phyloP scores from a whole-genome alignment of 2,113 vertebrate genomes.

The Cervus canadensis region DNA sequence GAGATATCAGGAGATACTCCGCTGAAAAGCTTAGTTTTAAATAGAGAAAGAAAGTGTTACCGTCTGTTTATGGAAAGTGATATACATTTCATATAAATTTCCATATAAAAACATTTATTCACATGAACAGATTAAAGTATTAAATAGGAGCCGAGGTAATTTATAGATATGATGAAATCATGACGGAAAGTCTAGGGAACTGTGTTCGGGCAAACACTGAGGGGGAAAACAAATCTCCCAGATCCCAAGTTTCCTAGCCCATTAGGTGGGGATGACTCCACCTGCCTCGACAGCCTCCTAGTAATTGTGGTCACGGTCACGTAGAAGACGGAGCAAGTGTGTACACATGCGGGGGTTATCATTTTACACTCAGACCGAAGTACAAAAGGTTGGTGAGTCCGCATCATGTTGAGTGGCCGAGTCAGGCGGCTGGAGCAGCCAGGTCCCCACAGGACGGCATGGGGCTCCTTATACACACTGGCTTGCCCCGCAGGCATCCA shows the following conservation, averaged over 20 bases:
- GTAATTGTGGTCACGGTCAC: not conserved
- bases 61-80: not conserved
- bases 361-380: not conserved
- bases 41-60: not conserved
- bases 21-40: not conserved
- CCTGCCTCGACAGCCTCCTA: not conserved
- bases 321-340: not conserved
- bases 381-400: not conserved
- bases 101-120: not conserved
- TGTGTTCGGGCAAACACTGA: not conserved
- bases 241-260: not conserved
- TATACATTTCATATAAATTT: not conserved
- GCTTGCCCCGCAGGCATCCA: rapidly evolving
- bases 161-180: not conserved
- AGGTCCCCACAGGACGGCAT: not conserved
- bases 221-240: not conserved
- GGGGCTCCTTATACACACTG: not conserved
- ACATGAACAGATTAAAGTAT: not conserved
- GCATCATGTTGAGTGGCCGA: not conserved
- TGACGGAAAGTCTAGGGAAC: not conserved
- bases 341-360: not conserved
- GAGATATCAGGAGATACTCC: not conserved
- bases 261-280: not conserved
- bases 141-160: not conserved
- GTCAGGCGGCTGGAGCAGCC: not conserved